Evolutionary conservation across 1,140 invertebrate genomes (phyloP).

Genomic region (Musca vetustissima): DNA sequence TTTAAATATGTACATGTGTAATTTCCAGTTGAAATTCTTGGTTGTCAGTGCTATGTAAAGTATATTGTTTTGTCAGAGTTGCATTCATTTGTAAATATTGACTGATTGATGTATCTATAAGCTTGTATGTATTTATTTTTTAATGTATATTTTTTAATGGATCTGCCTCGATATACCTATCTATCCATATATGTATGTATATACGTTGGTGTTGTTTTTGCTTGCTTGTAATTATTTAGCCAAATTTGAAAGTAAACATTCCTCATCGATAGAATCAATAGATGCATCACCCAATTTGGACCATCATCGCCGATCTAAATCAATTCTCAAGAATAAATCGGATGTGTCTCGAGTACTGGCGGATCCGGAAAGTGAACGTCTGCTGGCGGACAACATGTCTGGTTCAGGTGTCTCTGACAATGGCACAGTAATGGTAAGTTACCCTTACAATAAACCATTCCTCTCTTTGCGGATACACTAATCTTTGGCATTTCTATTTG

Average conservation of each 20-base stretch:
- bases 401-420: constrained; percentile 58
- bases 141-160: constrained; percentile 6
- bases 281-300: constrained; percentile 67
- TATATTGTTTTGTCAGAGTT: too few relatives aligned
- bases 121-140: constrained; percentile 8
- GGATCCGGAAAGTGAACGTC: constrained; percentile 76
- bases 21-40: not conserved
- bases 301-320: constrained; percentile 69
- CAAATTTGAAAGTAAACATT: constrained; percentile 65
- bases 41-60: not conserved
- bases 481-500: not conserved
- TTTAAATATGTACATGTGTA: too few relatives aligned
- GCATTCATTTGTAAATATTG: not conserved
- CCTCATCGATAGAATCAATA: constrained; percentile 71
- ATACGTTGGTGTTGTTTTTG: constrained; percentile 21
- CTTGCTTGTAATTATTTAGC: constrained; percentile 33
- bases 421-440: constrained; percentile 52
- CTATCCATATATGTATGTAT: constrained; percentile 6
- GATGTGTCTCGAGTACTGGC: constrained; percentile 59
- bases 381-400: constrained; percentile 68
- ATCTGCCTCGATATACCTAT: not conserved
- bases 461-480: not conserved
- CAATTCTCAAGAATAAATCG: constrained; percentile 75
- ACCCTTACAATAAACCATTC: not conserved
- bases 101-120: too few relatives aligned